Evolutionary conservation across 1,140 invertebrate genomes (phyloP).

Genomic region (Zaprionus tsacasi): DNA sequence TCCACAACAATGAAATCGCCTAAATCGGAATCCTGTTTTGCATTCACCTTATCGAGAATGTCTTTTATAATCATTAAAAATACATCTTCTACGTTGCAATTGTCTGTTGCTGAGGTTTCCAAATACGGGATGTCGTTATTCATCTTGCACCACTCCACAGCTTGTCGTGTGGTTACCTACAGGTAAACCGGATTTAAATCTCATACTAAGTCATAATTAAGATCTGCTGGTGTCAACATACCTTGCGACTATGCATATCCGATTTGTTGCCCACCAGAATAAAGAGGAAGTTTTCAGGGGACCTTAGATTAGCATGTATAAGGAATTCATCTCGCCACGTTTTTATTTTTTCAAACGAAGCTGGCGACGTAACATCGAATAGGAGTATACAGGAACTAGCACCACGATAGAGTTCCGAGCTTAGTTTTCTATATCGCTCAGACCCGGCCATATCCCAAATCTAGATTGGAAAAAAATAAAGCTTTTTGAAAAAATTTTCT

Average conservation of each 20-base stretch:
- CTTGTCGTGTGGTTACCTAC: conserved; percentile 94
- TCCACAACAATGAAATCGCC: background rate
- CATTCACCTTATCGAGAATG: conserved; percentile 89
- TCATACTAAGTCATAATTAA: background rate
- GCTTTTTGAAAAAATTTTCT: background rate
- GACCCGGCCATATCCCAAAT: conserved; percentile 99
- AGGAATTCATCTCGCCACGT: conserved; percentile 99
- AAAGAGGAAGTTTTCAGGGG: conserved; percentile 99
- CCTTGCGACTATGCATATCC: conserved; percentile 97
- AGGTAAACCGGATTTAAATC: background rate
- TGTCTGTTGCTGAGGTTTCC: conserved; percentile 97
- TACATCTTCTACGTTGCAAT: conserved; percentile 98
- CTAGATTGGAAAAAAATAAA: conserved; percentile 84
- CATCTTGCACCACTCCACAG: conserved; percentile 98
- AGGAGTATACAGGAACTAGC: conserved; percentile 99
- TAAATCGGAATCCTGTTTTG: background rate
- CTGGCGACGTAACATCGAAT: conserved; percentile 98
- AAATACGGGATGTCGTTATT: conserved; percentile 89
- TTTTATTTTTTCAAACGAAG: conserved; percentile 98
- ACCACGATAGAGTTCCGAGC: conserved; percentile 99
- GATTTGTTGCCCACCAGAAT: conserved; percentile 99
- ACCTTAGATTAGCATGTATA: conserved; percentile 97
- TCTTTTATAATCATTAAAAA: conserved; percentile 98
- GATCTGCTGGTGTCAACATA: conserved; percentile 86
- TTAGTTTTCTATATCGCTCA: conserved; percentile 98